phyloP scores from a whole-genome alignment of 2,797 vertebrate genomes.

The Heteromormyrus szaboi region DNA sequence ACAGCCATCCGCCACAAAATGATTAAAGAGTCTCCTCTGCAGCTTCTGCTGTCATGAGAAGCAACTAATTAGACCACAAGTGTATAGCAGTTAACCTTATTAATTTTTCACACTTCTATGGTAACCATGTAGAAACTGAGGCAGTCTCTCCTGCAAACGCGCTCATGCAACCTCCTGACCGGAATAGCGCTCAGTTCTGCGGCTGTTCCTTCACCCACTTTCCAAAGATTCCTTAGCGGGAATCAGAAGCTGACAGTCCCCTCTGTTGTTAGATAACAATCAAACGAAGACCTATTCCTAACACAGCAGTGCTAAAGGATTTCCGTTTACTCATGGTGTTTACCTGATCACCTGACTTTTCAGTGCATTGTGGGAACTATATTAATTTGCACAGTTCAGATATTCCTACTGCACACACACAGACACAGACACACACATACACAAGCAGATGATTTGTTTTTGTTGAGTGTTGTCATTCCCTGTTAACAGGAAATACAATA shows the following conservation, averaged over 20 bases:
- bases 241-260: not conserved
- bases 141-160: not conserved
- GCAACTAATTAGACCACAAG: conserved; percentile 8
- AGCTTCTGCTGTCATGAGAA: conserved; percentile 5
- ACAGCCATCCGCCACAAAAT: not conserved
- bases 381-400: not conserved
- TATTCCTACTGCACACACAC: not conserved
- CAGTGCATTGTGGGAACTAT: not conserved
- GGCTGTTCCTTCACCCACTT: not conserved
- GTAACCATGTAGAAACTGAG: not conserved
- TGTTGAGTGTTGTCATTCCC: not conserved
- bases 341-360: not conserved
- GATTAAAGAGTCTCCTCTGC: not conserved
- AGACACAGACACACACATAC: not conserved
- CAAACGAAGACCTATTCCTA: not conserved
- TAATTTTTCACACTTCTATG: conserved; percentile 17
- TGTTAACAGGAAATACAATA: not conserved
- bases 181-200: not conserved
- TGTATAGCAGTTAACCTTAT: conserved; percentile 14
- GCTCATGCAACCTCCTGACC: not conserved
- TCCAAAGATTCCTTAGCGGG: not conserved
- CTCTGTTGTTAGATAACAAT: not conserved
- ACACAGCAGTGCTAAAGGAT: not conserved
- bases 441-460: not conserved
- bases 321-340: not conserved